Conservation (phyloP, 2,888 invertebrate genomes). For the Eilema sororculum region DNA sequence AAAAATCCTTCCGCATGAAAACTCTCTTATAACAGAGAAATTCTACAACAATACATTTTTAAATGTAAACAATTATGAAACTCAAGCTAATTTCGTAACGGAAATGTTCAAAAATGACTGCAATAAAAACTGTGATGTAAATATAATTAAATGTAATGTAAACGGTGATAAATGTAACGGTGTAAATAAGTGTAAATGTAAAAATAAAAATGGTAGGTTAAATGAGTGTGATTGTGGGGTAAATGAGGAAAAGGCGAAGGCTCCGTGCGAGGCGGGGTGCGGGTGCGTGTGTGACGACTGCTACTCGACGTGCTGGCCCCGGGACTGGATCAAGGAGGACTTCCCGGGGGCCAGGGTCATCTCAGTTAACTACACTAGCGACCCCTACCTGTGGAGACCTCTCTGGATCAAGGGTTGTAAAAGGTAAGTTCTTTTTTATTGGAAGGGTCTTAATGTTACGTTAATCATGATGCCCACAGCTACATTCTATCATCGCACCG, state of each 20-base stretch:
- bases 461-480: no score
- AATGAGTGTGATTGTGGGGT: constrained; percentile 2
- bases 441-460: no score
- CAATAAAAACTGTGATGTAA: constrained; percentile 36
- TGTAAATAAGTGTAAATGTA: constrained; percentile 34
- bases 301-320: constrained; percentile 93
- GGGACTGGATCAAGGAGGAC: constrained; percentile 94
- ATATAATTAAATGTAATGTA: constrained; percentile 21
- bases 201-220: constrained; percentile 54
- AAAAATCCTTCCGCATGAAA: constrained; percentile 68
- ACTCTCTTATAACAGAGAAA: constrained; percentile 71
- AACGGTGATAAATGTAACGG: constrained; percentile 31
- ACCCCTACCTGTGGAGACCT: constrained; percentile 92
- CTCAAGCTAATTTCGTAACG: constrained; percentile 75
- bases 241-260: background rate
- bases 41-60: constrained; percentile 74
- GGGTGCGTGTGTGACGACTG: constrained; percentile 80
- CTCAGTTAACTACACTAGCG: constrained; percentile 94
- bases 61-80: constrained; percentile 70
- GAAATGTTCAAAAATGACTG: constrained; percentile 69
- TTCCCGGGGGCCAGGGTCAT: constrained; percentile 92
- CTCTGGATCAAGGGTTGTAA: constrained; percentile 90
- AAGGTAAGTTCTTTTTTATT: constrained; percentile 73
- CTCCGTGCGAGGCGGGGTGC: constrained; percentile 69
- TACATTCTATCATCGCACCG: no score